Conservation (phyloP, 2,113 vertebrate species). For the Euleptes europaea region DNA sequence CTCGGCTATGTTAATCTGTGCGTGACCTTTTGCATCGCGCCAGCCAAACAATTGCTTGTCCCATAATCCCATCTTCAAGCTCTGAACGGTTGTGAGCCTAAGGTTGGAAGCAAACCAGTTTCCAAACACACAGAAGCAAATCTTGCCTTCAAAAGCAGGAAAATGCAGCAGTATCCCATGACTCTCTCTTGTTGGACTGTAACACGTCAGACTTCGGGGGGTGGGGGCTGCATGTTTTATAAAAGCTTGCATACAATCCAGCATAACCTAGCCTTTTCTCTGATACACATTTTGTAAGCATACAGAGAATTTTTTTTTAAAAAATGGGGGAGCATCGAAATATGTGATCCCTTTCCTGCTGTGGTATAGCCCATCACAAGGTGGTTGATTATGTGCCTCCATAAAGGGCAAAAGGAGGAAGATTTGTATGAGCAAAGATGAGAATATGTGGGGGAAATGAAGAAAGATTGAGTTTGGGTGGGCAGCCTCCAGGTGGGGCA, state of each 20-base stretch:
- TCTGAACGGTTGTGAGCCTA: background rate
- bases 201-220: background rate
- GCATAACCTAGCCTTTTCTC: background rate
- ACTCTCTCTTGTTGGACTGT: background rate
- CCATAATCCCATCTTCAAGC: background rate
- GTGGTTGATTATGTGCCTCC: background rate
- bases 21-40: background rate
- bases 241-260: background rate
- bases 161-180: background rate
- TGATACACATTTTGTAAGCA: background rate
- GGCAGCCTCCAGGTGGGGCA: too few relatives aligned
- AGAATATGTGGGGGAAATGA: background rate
- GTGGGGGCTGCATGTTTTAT: too few relatives aligned
- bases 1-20: background rate
- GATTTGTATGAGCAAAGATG: background rate
- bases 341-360: too few relatives aligned
- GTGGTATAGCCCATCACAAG: too few relatives aligned
- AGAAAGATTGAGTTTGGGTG: background rate
- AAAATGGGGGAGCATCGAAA: background rate
- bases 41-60: background rate
- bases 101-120: background rate
- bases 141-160: background rate
- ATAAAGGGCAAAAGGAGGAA: background rate
- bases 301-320: background rate
- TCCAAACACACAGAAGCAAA: too few relatives aligned